Evolutionary conservation across 1,140 invertebrate genomes (phyloP).

Genomic region (Acromyrmex charruanus): DNA sequence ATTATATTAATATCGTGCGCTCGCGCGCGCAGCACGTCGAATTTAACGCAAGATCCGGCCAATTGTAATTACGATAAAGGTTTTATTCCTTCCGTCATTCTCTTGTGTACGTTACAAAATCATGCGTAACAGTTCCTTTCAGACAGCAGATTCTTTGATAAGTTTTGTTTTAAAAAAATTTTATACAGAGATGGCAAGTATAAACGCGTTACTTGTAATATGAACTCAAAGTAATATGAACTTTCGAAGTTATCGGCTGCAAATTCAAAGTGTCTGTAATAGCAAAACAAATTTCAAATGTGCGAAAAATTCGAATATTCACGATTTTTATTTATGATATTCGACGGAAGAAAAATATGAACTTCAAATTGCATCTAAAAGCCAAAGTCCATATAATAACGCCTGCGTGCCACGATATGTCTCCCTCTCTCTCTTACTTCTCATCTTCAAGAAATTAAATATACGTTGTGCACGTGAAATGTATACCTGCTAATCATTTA

Average conservation of each 20-base stretch:
- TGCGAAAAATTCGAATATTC: neutral
- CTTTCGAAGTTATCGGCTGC: neutral
- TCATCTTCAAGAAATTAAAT: constrained; percentile 61
- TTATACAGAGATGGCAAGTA: neutral
- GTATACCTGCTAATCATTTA: constrained; percentile 38
- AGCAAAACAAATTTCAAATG: neutral
- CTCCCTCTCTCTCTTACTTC: constrained; percentile 30
- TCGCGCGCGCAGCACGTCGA: constrained; percentile 51
- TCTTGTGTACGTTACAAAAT: neutral
- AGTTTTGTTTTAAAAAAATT: neutral
- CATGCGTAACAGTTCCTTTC: neutral
- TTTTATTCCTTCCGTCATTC: neutral
- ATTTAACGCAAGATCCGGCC: neutral
- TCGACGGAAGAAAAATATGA: neutral
- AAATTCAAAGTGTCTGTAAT: neutral
- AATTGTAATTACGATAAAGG: neutral
- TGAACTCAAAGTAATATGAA: neutral
- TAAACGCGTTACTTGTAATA: no score
- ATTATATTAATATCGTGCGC: constrained; percentile 37
- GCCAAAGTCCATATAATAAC: neutral
- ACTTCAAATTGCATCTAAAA: neutral
- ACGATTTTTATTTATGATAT: neutral
- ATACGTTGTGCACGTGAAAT: constrained; percentile 33
- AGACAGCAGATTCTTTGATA: neutral
- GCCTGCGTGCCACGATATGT: constrained; percentile 46